A percentile compares a stretch with the other conserved stretches of the same genome.
Conservation (phyloP, 2,113 vertebrate genomes). For the Cathartes aura region DNA sequence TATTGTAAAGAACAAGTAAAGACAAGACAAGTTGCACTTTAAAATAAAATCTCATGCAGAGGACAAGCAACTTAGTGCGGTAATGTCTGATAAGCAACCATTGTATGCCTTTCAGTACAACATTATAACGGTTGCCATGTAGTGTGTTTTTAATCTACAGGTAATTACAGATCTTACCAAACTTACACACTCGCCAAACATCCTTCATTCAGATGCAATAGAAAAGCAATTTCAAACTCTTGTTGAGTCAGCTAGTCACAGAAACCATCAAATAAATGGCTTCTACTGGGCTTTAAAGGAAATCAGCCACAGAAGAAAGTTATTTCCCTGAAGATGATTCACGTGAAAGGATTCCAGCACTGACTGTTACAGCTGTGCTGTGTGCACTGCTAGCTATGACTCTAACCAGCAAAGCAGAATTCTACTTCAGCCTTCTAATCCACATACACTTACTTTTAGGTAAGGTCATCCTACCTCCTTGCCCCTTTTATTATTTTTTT, state of each 20-base stretch:
- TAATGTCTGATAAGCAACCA: background rate
- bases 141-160: background rate
- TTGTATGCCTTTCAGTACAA: background rate
- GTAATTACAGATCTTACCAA: background rate
- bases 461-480: background rate
- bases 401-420: background rate
- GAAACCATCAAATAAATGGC: background rate
- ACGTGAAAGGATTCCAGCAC: background rate
- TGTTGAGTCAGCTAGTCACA: background rate
- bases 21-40: background rate
- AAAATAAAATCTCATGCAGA: background rate
- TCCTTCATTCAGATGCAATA: background rate
- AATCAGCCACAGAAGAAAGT: background rate
- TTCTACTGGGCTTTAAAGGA: background rate
- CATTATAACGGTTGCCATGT: background rate
- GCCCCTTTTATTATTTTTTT: background rate
- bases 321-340: background rate
- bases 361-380: background rate
- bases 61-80: background rate
- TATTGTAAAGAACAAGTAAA: background rate
- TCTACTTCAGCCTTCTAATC: background rate
- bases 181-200: background rate
- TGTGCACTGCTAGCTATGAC: background rate
- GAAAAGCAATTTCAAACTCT: background rate
- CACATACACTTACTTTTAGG: background rate